Percentiles rank a stretch among this genome's conserved stretches.
These are phyloP conservation scores for Limanda limanda DNA, from an alignment of 2,113 vertebrate species.

Conservation along the genomic window DNA sequence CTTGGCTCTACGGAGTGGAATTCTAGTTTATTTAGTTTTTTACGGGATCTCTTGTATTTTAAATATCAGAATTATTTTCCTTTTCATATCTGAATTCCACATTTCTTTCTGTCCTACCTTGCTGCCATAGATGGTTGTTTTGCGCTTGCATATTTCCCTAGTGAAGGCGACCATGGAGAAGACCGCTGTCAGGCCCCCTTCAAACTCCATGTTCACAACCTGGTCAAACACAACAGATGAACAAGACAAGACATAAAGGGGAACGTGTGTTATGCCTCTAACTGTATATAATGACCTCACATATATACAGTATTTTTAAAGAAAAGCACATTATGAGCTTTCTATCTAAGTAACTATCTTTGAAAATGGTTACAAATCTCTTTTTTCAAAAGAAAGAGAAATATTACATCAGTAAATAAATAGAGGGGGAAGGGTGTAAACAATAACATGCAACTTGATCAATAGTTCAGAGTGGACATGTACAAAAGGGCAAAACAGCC, in stretches of 20 bases:
- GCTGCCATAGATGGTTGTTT: constrained; percentile 84
- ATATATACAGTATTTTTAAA: too few species aligned
- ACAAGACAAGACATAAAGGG: not conserved
- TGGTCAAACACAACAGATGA: constrained; percentile 42
- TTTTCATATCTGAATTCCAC: too few species aligned
- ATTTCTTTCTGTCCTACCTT: constrained; percentile 73
- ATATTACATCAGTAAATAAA: too few species aligned
- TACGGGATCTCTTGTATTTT: not conserved
- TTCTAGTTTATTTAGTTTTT: not conserved
- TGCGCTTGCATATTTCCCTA: constrained; percentile 77
- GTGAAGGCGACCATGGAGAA: constrained; percentile 90
- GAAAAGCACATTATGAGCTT: too few species aligned
- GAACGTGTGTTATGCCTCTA: not conserved
- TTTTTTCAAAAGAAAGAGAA: too few species aligned
- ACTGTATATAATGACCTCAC: not conserved
- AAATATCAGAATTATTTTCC: not conserved
- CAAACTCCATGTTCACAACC: constrained; percentile 91
- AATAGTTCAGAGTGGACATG: too few species aligned
- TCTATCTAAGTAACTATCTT: too few species aligned
- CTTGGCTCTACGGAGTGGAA: not conserved
- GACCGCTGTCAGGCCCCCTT: constrained; percentile 85
- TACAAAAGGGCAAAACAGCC: too few species aligned
- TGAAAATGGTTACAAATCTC: too few species aligned
- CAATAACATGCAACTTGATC: too few species aligned
- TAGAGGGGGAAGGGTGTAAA: too few species aligned